phyloP scores from a whole-genome alignment of 37 sponge, comb jelly and placozoan genomes.

The Amphimedon queenslandica region DNA sequence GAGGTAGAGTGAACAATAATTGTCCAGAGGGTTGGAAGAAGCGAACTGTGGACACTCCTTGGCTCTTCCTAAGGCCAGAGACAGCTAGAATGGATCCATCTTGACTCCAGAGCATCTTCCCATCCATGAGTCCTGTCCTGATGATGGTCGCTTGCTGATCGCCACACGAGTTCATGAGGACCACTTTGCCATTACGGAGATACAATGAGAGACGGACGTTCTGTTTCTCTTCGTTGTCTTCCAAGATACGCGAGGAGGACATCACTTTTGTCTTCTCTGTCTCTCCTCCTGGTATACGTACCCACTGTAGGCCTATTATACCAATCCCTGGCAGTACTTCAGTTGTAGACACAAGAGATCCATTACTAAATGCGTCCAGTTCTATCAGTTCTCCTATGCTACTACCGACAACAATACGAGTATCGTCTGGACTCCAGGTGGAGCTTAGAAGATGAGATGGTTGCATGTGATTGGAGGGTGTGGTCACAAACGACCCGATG shows the following conservation, averaged over 20 bases:
- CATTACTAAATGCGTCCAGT: slow-evolving; percentile 74
- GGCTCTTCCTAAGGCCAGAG: slow-evolving; percentile 76
- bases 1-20: slow-evolving; percentile 74
- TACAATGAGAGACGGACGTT: slow-evolving; percentile 69
- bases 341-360: slow-evolving; percentile 80
- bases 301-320: slow-evolving; percentile 84
- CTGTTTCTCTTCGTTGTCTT: background rate
- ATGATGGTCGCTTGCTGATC: slow-evolving; percentile 91
- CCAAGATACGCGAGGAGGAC: background rate
- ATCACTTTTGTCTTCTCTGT: background rate
- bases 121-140: slow-evolving; percentile 78
- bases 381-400: slow-evolving; percentile 88
- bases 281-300: slow-evolving; percentile 33
- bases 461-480: slow-evolving; percentile 46
- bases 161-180: slow-evolving; percentile 86
- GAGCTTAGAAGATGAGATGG: slow-evolving; percentile 66
- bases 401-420: slow-evolving; percentile 73
- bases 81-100: slow-evolving; percentile 79
- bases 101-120: slow-evolving; percentile 75
- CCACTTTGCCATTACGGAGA: slow-evolving; percentile 85
- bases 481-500: slow-evolving; percentile 83
- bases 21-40: slow-evolving; percentile 81
- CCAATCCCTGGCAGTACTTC: slow-evolving; percentile 90
- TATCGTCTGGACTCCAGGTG: slow-evolving; percentile 88
- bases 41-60: slow-evolving; percentile 63